These are phyloP conservation scores for Hoplias malabaricus DNA, from an alignment of 2,113 vertebrate genomes.

Conservation along the genomic window DNA sequence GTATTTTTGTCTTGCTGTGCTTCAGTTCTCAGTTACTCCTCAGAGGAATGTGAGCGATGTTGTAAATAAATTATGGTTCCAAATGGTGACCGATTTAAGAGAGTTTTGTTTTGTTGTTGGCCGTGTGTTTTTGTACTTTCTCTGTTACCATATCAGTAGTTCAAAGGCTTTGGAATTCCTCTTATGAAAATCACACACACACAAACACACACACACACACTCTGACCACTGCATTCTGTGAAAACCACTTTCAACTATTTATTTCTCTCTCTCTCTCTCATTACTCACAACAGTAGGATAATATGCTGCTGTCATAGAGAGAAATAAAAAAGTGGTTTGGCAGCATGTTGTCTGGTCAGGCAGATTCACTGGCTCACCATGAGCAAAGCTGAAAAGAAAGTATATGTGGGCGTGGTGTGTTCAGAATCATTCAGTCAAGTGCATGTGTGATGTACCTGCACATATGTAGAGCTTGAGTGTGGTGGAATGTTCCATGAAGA, in stretches of 20 bases:
- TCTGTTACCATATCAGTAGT: neutral
- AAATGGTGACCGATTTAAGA: neutral
- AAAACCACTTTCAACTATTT: conserved; percentile 3
- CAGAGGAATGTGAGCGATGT: neutral
- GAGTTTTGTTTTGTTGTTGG: neutral
- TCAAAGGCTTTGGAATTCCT: conserved; percentile 6
- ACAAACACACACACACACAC: neutral
- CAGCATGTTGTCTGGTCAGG: conserved; percentile 29
- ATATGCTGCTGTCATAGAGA: neutral
- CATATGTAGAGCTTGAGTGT: conserved; percentile 4
- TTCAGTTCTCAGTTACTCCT: no score
- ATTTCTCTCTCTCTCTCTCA: neutral
- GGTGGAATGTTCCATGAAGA: neutral
- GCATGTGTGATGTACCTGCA: conserved; percentile 7
- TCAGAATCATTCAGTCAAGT: neutral
- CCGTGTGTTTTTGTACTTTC: neutral
- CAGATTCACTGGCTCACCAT: conserved; percentile 12
- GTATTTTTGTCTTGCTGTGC: no score
- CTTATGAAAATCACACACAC: neutral
- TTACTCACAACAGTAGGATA: conserved; percentile 30
- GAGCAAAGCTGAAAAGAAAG: conserved; percentile 26
- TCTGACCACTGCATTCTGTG: neutral
- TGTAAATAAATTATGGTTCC: neutral
- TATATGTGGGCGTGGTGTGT: conserved; percentile 1
- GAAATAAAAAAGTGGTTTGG: conserved; percentile 24